phyloP scores from a whole-genome alignment of 2,888 invertebrate species.

The Ormia ochracea region DNA sequence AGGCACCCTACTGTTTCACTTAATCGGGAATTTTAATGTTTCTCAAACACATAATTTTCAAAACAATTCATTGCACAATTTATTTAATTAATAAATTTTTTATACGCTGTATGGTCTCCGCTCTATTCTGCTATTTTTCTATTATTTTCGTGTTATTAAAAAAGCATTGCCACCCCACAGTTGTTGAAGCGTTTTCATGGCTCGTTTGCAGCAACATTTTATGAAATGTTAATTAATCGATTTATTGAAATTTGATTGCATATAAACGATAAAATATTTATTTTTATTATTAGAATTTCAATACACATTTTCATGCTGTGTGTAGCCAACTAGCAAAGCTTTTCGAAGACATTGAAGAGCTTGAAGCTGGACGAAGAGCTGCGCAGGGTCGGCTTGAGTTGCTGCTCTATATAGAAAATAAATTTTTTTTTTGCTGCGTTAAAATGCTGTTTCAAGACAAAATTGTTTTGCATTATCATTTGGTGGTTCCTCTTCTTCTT shows the following conservation, averaged over 20 bases:
- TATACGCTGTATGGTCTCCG: neutral
- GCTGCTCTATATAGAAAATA: constrained; percentile 9
- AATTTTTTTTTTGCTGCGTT: constrained; percentile 16
- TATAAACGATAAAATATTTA: constrained; percentile 55
- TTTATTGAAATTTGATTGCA: constrained; percentile 62
- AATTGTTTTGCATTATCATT: constrained; percentile 1
- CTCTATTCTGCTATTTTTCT: neutral
- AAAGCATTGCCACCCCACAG: constrained; percentile 21
- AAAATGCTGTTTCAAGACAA: neutral
- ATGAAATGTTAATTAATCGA: constrained; percentile 58
- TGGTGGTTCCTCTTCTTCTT: neutral
- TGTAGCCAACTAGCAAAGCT: neutral
- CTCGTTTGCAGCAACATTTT: constrained; percentile 31
- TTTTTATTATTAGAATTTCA: constrained; percentile 47
- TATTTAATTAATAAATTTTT: constrained; percentile 3
- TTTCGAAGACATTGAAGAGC: neutral
- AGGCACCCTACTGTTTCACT: neutral
- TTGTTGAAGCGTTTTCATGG: constrained; percentile 39
- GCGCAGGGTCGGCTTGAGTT: neutral
- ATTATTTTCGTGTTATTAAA: neutral
- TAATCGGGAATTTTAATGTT: constrained; percentile 6
- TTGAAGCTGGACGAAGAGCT: neutral
- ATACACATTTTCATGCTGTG: neutral
- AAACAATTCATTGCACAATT: constrained; percentile 15
- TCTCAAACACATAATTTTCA: constrained; percentile 4